These are phyloP conservation scores for Ctena decussata DNA, from an alignment of 2,888 invertebrate genomes.

Conservation along the genomic window DNA sequence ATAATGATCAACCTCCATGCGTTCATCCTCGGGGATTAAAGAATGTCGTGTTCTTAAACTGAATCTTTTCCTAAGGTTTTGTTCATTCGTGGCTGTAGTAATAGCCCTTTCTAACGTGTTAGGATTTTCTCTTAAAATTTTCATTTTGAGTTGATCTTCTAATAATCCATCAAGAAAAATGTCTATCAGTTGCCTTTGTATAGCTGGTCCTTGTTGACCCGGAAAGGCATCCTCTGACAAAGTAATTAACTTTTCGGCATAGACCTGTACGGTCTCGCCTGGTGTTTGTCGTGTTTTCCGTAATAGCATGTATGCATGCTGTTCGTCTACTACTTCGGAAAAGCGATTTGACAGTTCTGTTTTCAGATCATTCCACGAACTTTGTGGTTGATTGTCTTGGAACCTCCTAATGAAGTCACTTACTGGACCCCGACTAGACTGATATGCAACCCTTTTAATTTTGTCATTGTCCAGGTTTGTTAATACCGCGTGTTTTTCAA, in stretches of 20 bases:
- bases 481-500: neutral
- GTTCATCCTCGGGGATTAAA: neutral
- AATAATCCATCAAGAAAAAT: neutral
- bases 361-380: neutral
- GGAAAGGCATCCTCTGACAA: neutral
- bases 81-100: neutral
- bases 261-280: neutral
- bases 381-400: neutral
- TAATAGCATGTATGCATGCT: neutral
- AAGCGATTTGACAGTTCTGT: neutral
- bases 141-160: neutral
- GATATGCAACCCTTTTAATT: neutral
- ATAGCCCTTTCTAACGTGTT: neutral
- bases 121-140: neutral
- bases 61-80: neutral
- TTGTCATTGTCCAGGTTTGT: too few relatives aligned
- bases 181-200: neutral
- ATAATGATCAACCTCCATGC: constrained; percentile 2
- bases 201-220: neutral
- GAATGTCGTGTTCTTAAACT: neutral
- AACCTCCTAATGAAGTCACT: too few relatives aligned
- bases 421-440: too few relatives aligned
- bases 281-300: neutral
- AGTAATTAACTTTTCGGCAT: neutral
- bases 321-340: neutral